Evolutionary conservation across 2,797 vertebrate genomes (phyloP).

Genomic region (Leptodactylus fallax): DNA sequence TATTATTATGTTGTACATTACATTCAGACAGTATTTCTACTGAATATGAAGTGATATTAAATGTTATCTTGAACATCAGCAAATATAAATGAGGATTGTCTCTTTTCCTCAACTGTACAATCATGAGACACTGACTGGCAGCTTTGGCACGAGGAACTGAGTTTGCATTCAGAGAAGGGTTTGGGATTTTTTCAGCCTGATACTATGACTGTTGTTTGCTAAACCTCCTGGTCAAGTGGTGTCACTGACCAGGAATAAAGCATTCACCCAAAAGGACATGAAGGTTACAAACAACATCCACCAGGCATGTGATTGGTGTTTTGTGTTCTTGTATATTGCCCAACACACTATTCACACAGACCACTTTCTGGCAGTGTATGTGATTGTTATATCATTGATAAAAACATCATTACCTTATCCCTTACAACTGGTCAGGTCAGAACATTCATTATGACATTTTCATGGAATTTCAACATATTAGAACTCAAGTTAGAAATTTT

Average conservation of each 20-base stretch:
- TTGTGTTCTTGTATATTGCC: background rate
- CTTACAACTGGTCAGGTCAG: background rate
- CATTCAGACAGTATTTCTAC: background rate
- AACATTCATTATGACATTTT: background rate
- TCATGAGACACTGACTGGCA: background rate
- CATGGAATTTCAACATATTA: background rate
- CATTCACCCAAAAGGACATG: background rate
- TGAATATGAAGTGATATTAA: background rate
- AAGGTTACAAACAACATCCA: constrained; percentile 9
- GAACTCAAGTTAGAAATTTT: no score
- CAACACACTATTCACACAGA: background rate
- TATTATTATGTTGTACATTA: background rate
- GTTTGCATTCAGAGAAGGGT: background rate
- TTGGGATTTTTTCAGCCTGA: background rate
- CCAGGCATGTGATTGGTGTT: constrained; percentile 26
- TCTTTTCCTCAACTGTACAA: background rate
- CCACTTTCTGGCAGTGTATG: background rate
- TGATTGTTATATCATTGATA: constrained; percentile 3
- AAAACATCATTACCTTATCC: background rate
- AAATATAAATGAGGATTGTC: background rate
- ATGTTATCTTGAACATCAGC: background rate
- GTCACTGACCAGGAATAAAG: constrained; percentile 16
- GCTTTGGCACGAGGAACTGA: background rate
- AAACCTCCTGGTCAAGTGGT: constrained; percentile 22
- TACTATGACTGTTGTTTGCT: constrained; percentile 25